Base-by-base conservation (phyloP, 2,888 invertebrate species). In the Catocala sponsa region DNA sequence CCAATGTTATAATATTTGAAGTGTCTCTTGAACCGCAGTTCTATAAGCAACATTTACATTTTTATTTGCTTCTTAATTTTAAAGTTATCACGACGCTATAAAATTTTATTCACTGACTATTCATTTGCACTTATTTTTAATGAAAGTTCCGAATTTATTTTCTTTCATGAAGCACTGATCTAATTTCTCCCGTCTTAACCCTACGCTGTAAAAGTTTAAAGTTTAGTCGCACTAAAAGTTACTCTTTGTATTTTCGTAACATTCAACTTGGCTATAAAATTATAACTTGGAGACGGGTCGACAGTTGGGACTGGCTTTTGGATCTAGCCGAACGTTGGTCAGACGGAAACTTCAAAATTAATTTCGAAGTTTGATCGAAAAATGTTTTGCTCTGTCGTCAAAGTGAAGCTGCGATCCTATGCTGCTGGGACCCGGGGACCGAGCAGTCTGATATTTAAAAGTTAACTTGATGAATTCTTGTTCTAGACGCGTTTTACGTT, bases 301-400 rank as follows among this genome's bases (percentile, higher is more conserved):
- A 74, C 83, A 80, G 85, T 83, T 79, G 79, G 79, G 77, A 71
- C 75, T 72, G 69, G 68, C 81, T 81, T 73, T 74, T 72, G 77
- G 74, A 79, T 79, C 76, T 70, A 68, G 78, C 75, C 76, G 80
- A 83, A 74, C 83, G 79, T 74, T 80, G 87, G 86, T 85, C 88
- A 86, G 86, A 84, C 80, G 81, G 82, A 80, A 88, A 91, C 88
- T 91, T 90, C 82, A 82, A 91, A 91, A 91, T 91, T 91, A 91
- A 91, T 91, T 90, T 90, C 81, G 68, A 90, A 91, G 86, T 91
- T 91, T 88, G 87, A 91, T 90, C 86, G 90, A 90, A 91, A 90
- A 91, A 90, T 90, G 82, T 88, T 89, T 85, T 86, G 75, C 83
- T 81, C 81, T 81, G 78, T 80, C 86, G 82, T 78, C 76, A 80